A percentile compares a stretch with the other conserved stretches of the same genome.
Evolutionary conservation across 2,113 vertebrate genomes (phyloP).

Genomic region (Acrocephalus arundinaceus): DNA sequence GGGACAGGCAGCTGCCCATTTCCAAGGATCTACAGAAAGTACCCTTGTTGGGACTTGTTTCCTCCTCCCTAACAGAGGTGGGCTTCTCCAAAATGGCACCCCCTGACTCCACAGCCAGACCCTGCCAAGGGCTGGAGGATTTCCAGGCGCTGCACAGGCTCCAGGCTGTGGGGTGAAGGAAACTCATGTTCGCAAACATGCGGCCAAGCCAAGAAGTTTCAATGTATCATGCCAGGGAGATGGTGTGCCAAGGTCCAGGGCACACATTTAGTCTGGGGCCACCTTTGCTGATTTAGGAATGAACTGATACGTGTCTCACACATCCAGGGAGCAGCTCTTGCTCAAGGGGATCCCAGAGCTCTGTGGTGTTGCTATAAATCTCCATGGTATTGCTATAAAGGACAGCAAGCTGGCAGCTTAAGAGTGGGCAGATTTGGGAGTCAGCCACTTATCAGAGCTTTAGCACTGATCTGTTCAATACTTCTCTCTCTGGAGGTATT

Average conservation of each 20-base stretch:
- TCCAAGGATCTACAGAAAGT: background rate
- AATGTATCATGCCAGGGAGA: background rate
- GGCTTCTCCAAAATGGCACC: background rate
- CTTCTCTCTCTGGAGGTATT: background rate
- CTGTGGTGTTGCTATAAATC: background rate
- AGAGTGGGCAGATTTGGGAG: background rate
- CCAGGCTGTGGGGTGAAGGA: background rate
- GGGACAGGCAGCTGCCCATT: background rate
- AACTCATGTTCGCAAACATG: fast-evolving
- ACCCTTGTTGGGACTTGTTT: background rate
- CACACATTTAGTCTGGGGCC: background rate
- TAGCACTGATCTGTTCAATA: background rate
- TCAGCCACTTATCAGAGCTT: background rate
- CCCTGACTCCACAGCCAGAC: background rate
- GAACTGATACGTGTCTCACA: fast-evolving
- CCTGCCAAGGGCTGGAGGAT: background rate
- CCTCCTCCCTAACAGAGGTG: background rate
- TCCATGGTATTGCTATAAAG: background rate
- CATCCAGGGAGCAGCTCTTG: background rate
- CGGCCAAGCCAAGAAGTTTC: background rate
- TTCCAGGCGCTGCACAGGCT: slow-evolving; percentile 25
- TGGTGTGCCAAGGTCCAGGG: background rate
- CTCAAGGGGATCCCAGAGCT: background rate
- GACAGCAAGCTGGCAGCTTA: background rate
- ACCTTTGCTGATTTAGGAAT: background rate